These are phyloP conservation scores for Leptogaster cylindrica DNA, from an alignment of 2,888 invertebrate species.

Conservation along the genomic window DNA sequence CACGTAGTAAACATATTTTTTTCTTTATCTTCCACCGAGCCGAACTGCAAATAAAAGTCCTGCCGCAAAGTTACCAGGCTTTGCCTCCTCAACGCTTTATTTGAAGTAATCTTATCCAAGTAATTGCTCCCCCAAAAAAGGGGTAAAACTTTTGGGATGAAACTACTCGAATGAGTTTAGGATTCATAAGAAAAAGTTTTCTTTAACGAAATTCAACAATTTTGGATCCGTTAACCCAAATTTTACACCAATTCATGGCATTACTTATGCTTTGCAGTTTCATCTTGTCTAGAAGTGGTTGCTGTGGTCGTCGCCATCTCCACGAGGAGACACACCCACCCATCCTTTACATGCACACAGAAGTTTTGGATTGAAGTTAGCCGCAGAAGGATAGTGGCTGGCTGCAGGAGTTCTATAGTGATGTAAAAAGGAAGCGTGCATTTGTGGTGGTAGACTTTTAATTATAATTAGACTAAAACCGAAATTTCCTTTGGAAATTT, in stretches of 20 bases:
- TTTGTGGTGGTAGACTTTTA: background rate
- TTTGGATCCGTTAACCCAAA: conserved; percentile 31
- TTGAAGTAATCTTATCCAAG: conserved; percentile 38
- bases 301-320: conserved; percentile 16
- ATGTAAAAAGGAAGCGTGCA: conserved; percentile 20
- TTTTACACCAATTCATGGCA: conserved; percentile 25
- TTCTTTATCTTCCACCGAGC: conserved; percentile 8
- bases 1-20: conserved; percentile 35
- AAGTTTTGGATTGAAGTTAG: background rate
- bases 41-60: background rate
- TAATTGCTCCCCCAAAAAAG: conserved; percentile 28
- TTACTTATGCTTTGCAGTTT: conserved; percentile 28
- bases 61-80: conserved; percentile 3
- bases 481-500: background rate
- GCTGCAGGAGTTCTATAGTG: background rate
- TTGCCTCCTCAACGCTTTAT: conserved; percentile 23
- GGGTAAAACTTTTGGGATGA: conserved; percentile 30
- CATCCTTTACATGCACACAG: background rate
- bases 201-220: conserved; percentile 24
- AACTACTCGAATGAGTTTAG: conserved; percentile 13
- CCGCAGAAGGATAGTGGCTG: background rate
- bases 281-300: conserved; percentile 29
- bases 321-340: background rate
- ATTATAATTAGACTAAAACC: conserved; percentile 7
- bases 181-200: conserved; percentile 26